phyloP scores from a whole-genome alignment of 2,888 invertebrate genomes.

The Stratiomys singularior region DNA sequence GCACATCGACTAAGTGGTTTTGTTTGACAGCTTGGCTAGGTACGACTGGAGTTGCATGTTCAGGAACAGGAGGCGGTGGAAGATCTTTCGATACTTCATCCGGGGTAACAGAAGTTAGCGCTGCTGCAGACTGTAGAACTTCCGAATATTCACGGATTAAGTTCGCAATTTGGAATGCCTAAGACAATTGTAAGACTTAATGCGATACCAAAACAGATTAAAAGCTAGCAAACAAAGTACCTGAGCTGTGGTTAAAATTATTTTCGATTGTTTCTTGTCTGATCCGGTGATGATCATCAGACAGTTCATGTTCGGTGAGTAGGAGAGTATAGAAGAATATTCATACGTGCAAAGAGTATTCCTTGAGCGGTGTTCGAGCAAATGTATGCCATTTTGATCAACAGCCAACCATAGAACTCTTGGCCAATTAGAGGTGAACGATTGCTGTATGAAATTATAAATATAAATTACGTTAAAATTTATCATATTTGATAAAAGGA shows the following conservation, averaged over 20 bases:
- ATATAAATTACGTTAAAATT: no score
- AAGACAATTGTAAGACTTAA: no score
- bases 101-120: constrained; percentile 47
- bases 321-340: constrained; percentile 88
- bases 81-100: constrained; percentile 54
- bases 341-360: constrained; percentile 92
- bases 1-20: constrained; percentile 51
- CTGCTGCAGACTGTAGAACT: constrained; percentile 67
- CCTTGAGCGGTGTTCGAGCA: constrained; percentile 87
- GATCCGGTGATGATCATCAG: constrained; percentile 93
- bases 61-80: constrained; percentile 53
- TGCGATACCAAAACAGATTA: no score
- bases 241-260: constrained; percentile 92
- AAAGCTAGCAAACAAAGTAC: constrained; percentile 65
- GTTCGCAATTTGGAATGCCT: constrained; percentile 94
- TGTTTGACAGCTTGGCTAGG: constrained; percentile 47
- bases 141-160: constrained; percentile 89
- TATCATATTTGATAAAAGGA: no score
- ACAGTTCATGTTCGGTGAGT: constrained; percentile 91
- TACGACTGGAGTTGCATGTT: constrained; percentile 52
- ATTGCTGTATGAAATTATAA: constrained; percentile 75
- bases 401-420: constrained; percentile 92
- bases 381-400: constrained; percentile 90
- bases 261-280: constrained; percentile 91
- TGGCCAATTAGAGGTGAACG: constrained; percentile 96